Evolutionary conservation across 2,113 vertebrate species (phyloP).

Genomic region (Leucopsar rothschildi): DNA sequence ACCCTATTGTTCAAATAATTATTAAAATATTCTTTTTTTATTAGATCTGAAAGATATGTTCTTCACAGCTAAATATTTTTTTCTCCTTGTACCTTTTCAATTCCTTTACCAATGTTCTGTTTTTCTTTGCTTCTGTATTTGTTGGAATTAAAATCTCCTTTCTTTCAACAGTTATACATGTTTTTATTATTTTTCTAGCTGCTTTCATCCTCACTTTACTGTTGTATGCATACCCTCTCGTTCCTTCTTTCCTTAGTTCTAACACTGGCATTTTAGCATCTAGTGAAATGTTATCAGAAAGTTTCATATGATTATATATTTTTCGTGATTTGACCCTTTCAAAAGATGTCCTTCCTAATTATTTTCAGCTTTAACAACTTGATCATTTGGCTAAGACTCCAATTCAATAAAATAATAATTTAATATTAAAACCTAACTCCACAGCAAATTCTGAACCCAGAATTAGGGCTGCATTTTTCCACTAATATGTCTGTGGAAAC

Average conservation of each 20-base stretch:
- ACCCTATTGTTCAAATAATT: neutral
- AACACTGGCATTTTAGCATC: neutral
- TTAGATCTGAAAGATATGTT: neutral
- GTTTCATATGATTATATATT: neutral
- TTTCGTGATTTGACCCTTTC: neutral
- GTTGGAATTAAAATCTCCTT: neutral
- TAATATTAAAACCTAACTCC: neutral
- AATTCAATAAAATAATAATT: neutral
- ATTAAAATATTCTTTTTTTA: neutral
- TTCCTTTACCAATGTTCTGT: neutral
- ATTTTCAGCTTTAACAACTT: neutral
- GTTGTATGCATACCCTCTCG: constrained; percentile 15
- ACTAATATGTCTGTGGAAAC: neutral
- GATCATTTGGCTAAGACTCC: neutral
- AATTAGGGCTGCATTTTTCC: neutral
- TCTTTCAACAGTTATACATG: neutral
- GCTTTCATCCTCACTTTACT: neutral
- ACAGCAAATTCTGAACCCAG: neutral
- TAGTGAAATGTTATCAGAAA: neutral
- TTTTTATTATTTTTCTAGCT: constrained; percentile 12
- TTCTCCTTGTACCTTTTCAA: neutral
- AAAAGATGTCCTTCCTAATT: neutral
- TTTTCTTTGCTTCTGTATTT: neutral
- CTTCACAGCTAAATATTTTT: neutral
- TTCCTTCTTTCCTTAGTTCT: neutral